Evolutionary conservation across 2,113 vertebrate species (phyloP).

Genomic region (Ondatra zibethicus): DNA sequence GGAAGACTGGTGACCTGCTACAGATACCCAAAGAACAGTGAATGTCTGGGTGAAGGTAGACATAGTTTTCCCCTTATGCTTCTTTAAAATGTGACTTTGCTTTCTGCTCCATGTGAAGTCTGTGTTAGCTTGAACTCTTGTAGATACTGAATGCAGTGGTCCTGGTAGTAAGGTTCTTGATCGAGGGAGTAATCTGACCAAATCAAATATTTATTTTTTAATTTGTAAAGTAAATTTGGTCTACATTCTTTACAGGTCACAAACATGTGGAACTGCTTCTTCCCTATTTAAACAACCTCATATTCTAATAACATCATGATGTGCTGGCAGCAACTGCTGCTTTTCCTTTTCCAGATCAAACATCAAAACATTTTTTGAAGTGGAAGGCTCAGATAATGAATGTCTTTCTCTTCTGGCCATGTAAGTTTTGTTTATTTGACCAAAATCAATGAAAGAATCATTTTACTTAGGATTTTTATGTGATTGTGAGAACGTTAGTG

Average conservation of each 20-base stretch:
- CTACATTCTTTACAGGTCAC: not conserved
- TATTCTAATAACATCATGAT: not conserved
- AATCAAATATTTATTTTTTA: slow-evolving; percentile 57
- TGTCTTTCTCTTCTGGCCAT: slow-evolving; percentile 55
- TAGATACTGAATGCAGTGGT: not conserved
- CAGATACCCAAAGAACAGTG: not conserved
- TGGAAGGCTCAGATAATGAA: slow-evolving; percentile 47
- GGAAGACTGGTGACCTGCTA: not conserved
- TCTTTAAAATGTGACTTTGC: slow-evolving; percentile 15
- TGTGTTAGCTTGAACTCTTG: not conserved
- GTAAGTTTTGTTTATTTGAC: slow-evolving; percentile 54
- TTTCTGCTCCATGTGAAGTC: slow-evolving; percentile 37
- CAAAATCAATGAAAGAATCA: slow-evolving; percentile 60
- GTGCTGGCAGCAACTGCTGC: not conserved
- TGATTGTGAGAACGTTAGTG: slow-evolving; percentile 39
- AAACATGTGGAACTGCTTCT: not conserved
- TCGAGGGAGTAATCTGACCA: not conserved
- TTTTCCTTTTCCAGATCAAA: slow-evolving; percentile 39
- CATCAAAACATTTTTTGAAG: slow-evolving; percentile 44
- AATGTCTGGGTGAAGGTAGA: not conserved
- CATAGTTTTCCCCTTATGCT: not conserved
- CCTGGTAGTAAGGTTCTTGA: not conserved
- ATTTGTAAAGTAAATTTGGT: slow-evolving; percentile 34
- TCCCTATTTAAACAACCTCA: not conserved
- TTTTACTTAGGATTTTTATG: slow-evolving; percentile 23